Evolutionary conservation across 2,888 invertebrate species (phyloP), one percentile per base, ranked within the genome.

Genomic region (Spicauda simplicius): DNA sequence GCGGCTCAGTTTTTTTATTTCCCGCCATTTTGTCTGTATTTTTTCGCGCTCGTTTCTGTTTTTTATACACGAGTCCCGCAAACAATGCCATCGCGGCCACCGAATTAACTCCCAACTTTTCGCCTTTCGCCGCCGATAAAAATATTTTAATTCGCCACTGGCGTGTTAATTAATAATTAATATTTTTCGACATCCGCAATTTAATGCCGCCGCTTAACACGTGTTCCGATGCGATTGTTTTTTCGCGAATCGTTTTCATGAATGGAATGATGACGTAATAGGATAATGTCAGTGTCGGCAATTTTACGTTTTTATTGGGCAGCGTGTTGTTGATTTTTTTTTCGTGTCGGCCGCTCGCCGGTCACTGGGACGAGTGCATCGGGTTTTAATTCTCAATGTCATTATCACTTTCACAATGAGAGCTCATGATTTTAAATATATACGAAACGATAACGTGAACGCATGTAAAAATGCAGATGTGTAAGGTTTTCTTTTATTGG

Each of bases 221-320:
- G 88, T 90, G 91, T 87, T 85, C 76, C 86, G 86, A 84, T 85
- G 85, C 83, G 87, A 91, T 91, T 91, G 91, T 78, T 74, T 75
- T 77, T 76, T 86, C 86, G 81, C 84, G 85, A 81, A 82, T 85
- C 89, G 88, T 87, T 89, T 87, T 88, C 88, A 91, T 92, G 92
- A 93, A 93, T 93, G 93, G 80, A 87, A 86, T 89, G 90, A 91
- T 92, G 92, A 92, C 91, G 92, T 92, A 91, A 91, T 93, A 90
- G 91, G 90, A 91, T 92, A 91, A 92, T 91, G 91, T 90, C 90
- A 89, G 87, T 85, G 87, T 81, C 82, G 87, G 86, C 84, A 86
- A 90, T 92, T 92, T 91, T 85, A 90, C 91, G 88, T 93, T 91
- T 92, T 92, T 92, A 92, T 92, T 91, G 90, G 88, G 80, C 78